A percentile compares a stretch with the other conserved stretches of the same genome.
Evolutionary conservation across 2,113 vertebrate genomes (phyloP).

Genomic region (Bubo blakistoni): DNA sequence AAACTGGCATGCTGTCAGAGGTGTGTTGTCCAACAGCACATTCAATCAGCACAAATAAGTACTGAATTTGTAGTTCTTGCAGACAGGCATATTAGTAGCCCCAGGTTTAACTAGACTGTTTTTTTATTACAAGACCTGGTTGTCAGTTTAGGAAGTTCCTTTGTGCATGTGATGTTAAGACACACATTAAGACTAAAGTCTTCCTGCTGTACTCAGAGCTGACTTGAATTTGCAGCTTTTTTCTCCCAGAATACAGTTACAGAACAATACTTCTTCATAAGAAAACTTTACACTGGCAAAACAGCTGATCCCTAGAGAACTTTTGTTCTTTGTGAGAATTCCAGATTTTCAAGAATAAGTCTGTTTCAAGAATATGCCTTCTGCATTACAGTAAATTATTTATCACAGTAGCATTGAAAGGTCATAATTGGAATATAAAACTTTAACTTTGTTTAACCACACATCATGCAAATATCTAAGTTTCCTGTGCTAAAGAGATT

Average conservation of each 20-base stretch:
- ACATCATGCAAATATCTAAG: background rate
- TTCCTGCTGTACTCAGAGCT: background rate
- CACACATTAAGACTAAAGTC: background rate
- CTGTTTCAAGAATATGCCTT: background rate
- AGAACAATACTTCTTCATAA: background rate
- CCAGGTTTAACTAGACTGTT: background rate
- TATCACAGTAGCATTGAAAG: background rate
- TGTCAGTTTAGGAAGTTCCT: background rate
- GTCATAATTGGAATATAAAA: background rate
- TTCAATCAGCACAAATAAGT: background rate
- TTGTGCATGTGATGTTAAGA: background rate
- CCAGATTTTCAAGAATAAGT: background rate
- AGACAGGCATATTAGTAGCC: background rate
- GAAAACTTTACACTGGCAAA: background rate
- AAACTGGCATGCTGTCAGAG: background rate
- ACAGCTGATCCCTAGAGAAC: background rate
- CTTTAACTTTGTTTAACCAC: background rate
- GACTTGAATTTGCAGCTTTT: background rate
- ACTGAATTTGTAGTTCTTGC: background rate
- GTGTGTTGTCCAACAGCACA: background rate
- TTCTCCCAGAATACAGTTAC: background rate
- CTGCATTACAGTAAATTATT: background rate
- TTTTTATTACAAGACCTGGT: background rate
- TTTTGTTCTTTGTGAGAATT: background rate
- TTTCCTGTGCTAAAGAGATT: background rate